Conservation (phyloP, 2,888 invertebrate species). For the Chaitophorus viminalis region DNA sequence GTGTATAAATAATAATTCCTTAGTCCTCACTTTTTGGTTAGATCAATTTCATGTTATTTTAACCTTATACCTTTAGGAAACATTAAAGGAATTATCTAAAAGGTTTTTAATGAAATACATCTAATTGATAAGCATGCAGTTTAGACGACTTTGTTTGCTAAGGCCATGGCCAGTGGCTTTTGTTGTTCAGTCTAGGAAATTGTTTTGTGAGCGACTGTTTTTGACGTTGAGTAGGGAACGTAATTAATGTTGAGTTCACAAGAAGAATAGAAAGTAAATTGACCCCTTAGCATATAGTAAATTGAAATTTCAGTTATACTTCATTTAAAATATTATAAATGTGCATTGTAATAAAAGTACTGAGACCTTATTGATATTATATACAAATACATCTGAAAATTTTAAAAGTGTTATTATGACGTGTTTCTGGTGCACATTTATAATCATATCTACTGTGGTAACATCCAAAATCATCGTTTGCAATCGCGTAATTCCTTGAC, state of each 20-base stretch:
- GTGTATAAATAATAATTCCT: no score
- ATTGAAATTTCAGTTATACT: slow-evolving; percentile 40
- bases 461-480: slow-evolving; percentile 4
- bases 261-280: slow-evolving; percentile 49
- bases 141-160: slow-evolving; percentile 15
- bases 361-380: not conserved
- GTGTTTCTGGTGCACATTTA: not conserved
- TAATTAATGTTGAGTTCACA: slow-evolving; percentile 49
- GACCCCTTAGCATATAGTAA: slow-evolving; percentile 34
- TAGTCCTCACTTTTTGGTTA: not conserved
- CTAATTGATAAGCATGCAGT: slow-evolving; percentile 7
- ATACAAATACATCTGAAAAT: no score
- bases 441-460: not conserved
- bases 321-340: slow-evolving; percentile 12
- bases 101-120: slow-evolving; percentile 13
- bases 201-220: slow-evolving; percentile 40
- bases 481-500: not conserved
- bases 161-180: not conserved
- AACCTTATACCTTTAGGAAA: not conserved
- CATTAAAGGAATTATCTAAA: not conserved
- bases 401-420: no score
- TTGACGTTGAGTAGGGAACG: slow-evolving; percentile 57
- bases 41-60: not conserved
- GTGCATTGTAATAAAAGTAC: not conserved
- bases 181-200: slow-evolving; percentile 33